Base-by-base conservation (phyloP, 1,140 invertebrate species). In the Drosophila sturtevanti region DNA sequence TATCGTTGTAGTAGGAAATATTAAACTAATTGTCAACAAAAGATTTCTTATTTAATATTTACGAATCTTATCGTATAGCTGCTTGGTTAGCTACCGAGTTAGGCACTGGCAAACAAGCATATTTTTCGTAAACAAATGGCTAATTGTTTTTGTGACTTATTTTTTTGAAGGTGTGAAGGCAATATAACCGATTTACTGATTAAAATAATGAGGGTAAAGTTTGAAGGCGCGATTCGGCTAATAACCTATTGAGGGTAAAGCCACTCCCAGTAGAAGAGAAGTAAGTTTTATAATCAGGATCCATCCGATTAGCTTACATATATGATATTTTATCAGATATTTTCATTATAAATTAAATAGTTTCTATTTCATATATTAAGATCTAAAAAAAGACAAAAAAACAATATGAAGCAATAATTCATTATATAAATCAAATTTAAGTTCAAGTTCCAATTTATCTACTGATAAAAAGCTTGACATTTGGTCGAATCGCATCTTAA, bases 31-130 rank as follows among this genome's bases (percentile, higher is more conserved):
- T 21, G 73, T 77, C 77, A 81, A 86, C 78, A 87, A 78, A n/a
- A n/a, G n/a, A 31, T 81, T 76, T 79, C 51, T 70, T 69, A 72
- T 76, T 87, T 51, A 86, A 48, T 79, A 79, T 86, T 86, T 86
- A 48, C 65, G 21, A 21, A 72, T 70, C 78, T 87, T 86, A 86
- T 86, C 78, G 69, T 21, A 7, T 48, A 48, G 41, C 24, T 27
- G 41, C 24, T 27, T 51, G 72, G 35, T 24, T 63, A 73, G 66
- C 58, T 73, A 61, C 61, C 69, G 59, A 68, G 37, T 76, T 70
- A 77, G 38, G 60, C 41, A 56, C 59, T 37, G 44, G 16, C 54
- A 72, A 67, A 65, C 16, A 48, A 21, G 16, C 16, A n/a, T n/a
- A n/a, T n/a, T n/a, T n/a, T n/a, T 21, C 41, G 41, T 69, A 76